phyloP scores from a whole-genome alignment of 2,797 vertebrate genomes.

The Setipinna tenuifilis region DNA sequence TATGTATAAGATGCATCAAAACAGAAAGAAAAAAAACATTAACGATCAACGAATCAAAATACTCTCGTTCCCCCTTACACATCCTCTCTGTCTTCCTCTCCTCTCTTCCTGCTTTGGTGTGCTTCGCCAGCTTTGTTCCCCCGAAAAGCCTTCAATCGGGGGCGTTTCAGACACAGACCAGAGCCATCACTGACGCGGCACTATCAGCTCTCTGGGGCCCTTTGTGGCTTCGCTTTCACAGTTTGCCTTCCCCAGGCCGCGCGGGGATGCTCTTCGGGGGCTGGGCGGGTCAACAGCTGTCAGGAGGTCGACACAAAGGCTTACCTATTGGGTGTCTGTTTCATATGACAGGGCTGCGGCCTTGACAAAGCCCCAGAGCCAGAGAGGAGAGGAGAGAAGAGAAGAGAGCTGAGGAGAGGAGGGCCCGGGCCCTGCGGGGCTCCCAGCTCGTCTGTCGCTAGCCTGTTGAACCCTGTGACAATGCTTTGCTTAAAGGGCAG shows the following conservation, averaged over 20 bases:
- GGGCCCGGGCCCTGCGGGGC: conserved; percentile 64
- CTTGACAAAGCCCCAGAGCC: conserved; percentile 71
- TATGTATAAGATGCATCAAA: neutral
- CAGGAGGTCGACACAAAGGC: conserved; percentile 78
- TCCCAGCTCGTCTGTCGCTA: conserved; percentile 77
- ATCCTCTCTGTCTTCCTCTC: neutral
- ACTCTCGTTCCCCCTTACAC: neutral
- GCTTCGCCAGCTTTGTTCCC: conserved; percentile 49
- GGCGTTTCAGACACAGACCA: conserved; percentile 60
- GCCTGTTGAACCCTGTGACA: conserved; percentile 76
- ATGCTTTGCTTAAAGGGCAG: conserved; percentile 75
- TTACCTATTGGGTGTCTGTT: conserved; percentile 82
- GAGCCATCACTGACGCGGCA: conserved; percentile 63
- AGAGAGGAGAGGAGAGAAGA: conserved; percentile 59
- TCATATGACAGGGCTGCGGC: conserved; percentile 62
- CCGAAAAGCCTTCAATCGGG: conserved; percentile 53
- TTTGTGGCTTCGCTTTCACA: conserved; percentile 64
- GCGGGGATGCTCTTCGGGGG: conserved; percentile 69
- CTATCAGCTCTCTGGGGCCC: conserved; percentile 70
- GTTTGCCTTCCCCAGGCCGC: conserved; percentile 51
- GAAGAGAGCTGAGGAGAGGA: conserved; percentile 27
- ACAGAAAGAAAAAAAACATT: neutral
- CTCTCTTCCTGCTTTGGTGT: conserved; percentile 22
- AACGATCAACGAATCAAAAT: neutral
- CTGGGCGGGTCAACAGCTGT: conserved; percentile 78